These are phyloP conservation scores for Tipula lateralis DNA, from an alignment of 2,888 invertebrate species.

Conservation along the genomic window DNA sequence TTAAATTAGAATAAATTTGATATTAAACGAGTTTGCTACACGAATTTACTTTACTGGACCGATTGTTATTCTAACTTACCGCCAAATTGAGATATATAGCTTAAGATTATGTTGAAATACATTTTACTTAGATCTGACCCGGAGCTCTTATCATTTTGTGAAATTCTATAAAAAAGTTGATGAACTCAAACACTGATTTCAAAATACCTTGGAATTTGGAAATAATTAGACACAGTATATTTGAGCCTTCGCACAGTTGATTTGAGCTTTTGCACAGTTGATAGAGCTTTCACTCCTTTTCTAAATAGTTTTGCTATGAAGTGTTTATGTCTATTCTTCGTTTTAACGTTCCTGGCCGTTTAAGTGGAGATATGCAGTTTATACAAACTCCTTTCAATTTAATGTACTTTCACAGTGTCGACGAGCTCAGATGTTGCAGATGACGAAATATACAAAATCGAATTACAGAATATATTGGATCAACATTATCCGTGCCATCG, in stretches of 20 bases:
- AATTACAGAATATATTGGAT: not conserved
- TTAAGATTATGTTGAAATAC: no score
- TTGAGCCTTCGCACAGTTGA: not conserved
- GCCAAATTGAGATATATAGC: no score
- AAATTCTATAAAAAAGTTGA: not conserved
- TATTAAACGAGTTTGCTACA: no score
- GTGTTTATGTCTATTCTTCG: not conserved
- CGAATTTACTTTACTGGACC: no score
- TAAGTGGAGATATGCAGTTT: not conserved
- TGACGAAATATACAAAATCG: not conserved
- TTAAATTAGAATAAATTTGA: no score
- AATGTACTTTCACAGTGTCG: not conserved
- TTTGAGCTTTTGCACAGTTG: no score
- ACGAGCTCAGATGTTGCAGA: not conserved
- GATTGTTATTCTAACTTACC: no score
- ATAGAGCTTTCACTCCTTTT: no score
- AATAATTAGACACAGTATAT: not conserved
- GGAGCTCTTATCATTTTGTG: no score
- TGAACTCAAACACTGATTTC: not conserved
- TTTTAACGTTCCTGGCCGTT: not conserved
- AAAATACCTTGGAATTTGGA: not conserved
- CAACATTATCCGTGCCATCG: not conserved
- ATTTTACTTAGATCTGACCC: no score
- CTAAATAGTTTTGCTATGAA: not conserved
- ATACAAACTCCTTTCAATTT: not conserved